Conservation (phyloP, 64 coral and sea anemone genomes). For the Orbicella faveolata region DNA sequence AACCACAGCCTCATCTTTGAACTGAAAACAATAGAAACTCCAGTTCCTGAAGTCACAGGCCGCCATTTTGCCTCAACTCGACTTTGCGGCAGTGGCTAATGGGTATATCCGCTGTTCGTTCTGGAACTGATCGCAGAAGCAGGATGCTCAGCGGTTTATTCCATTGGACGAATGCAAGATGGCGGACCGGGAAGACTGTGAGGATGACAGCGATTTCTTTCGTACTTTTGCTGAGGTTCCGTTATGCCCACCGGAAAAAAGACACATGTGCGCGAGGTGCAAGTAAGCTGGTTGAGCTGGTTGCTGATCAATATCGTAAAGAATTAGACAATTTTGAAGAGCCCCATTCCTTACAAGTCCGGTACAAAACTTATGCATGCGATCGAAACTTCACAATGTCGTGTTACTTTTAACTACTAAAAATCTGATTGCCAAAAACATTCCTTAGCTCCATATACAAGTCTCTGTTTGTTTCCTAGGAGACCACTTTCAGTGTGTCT, state of each 20-base stretch:
- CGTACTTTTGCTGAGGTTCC: constrained; percentile 72
- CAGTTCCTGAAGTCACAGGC: not conserved
- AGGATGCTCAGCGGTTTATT: constrained; percentile 37
- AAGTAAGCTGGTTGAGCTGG: constrained; percentile 51
- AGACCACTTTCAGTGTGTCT: constrained; percentile 87
- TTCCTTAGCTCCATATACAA: not conserved
- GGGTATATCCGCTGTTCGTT: not conserved
- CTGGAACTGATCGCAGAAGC: not conserved
- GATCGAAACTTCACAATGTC: too few relatives aligned
- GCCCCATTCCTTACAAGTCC: too few relatives aligned
- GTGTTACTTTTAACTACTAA: too few relatives aligned
- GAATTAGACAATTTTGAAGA: not conserved
- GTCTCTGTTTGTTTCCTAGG: constrained; percentile 15
- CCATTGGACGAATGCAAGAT: constrained; percentile 36
- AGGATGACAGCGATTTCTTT: constrained; percentile 43
- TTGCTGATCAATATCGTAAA: not conserved
- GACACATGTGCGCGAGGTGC: constrained; percentile 74
- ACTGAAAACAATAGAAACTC: not conserved
- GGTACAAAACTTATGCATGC: too few relatives aligned
- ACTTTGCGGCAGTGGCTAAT: not conserved
- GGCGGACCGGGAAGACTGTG: constrained; percentile 8
- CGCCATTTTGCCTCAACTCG: constrained; percentile 57
- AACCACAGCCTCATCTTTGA: not conserved
- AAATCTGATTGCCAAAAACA: not conserved
- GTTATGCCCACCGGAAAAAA: constrained; percentile 53